Base-by-base conservation (phyloP, 2,113 vertebrate genomes). In the Pterophyllum scalare region DNA sequence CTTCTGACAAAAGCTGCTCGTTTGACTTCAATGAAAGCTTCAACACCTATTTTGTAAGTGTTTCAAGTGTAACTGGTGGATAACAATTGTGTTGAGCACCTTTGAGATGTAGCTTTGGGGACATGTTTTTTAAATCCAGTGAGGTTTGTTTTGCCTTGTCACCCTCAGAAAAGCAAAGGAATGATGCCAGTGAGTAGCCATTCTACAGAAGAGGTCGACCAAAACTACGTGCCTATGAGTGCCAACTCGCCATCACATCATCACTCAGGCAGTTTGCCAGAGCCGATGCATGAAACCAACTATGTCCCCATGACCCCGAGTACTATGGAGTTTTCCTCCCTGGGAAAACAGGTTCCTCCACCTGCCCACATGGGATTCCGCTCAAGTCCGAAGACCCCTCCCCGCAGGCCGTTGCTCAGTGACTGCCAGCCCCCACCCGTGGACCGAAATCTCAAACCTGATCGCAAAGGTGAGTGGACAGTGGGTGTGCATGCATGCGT, bases 191-290 rank as follows among this genome's bases (percentile, higher is more conserved):
- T 97, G 64, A 96, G 96, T 89, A 97, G 94, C 75, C 90, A 97
- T 75, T 98, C 97, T 57, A 97, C 94, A 59, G 98, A 99, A 89
- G 98, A 99, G 91, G 89, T 97, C 74, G 97, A 98, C 92, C 98
- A 99, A 95, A 99, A 99, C 96, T 99, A 99, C 19, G 98, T 99
- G 35, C 97, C 97, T 26, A 99, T 99, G 98, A 98, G 97, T 72
- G 97, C 97, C 89, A 99, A 98, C 93, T 99, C 98, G 22, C 98
- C 98, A 0, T 98, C 98, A 20, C 97, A 98, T 80, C 97, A 98
- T 77, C 98, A 97, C 93, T 98, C 98, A 56, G 96, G 97, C 95
- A 98, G 97, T 93, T 95, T 97, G 81, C 94, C 97, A 1, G 98
- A 99, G 91, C 96, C 97, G 31, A 95, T 97, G 82, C 97, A 97